Evolutionary conservation across 1,140 invertebrate species (phyloP), one percentile per base, ranked within the genome.

Genomic region (Meteorus sp.): DNA sequence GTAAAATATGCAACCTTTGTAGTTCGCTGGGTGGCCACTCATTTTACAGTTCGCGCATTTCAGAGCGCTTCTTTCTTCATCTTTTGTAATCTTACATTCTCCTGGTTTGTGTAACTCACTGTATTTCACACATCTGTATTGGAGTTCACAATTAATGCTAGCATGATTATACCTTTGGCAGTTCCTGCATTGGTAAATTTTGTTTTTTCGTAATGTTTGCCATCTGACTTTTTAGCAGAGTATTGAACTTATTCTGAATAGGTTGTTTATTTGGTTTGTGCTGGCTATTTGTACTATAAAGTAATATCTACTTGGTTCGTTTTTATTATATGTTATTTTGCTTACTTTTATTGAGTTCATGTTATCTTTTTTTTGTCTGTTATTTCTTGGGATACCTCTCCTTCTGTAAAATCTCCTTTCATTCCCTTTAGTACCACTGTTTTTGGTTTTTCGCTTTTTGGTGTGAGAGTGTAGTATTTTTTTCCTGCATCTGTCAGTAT

Each of bases 11-110:
- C 63, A 65, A 0, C 57, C 63, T 31, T n/a, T 48, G 31, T 59
- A 64, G 0, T 31, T 59, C 0, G 65, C 65, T 0, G 62, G 62
- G 51, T 64, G 65, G 8, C 60, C 60, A 1, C 13, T 33, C 29
- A 52, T 9, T 8, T 41, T 22, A 15, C 60, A 64, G 23, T 61
- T 62, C 0, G 56, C 53, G 13, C 60, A 62, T 11, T 55, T 52
- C 2, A 64, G 19, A 3, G 8, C 1, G 23, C 44, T 11, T 54
- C 54, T 61, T 1, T 15, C 13, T 3, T 4, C 7, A 4, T 15
- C 41, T n/a, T 4, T n/a, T 5, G 1, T 23, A 1, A 60, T 15
- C 8, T 25, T 19, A 17, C 65, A 64, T 39, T 60, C 23, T 0
- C 51, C 50, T 7, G 39, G 22, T 3, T 39, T 29, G 8, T 66